These are phyloP conservation scores for Balanococcus diminutus DNA, from an alignment of 2,888 invertebrate species.

Conservation along the genomic window DNA sequence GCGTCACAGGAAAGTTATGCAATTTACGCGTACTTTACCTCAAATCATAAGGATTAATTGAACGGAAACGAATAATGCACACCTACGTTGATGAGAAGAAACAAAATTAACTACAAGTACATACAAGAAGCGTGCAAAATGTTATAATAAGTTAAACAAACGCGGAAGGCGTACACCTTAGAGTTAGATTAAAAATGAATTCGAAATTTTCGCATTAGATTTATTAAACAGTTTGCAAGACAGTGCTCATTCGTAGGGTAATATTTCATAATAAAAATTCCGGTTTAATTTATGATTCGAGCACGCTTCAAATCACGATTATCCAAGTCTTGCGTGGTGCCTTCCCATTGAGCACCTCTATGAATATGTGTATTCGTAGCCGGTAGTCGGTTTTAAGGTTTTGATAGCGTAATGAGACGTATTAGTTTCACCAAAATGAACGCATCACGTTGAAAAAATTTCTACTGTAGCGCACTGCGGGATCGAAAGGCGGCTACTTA, in stretches of 20 bases:
- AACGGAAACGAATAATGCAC: too few species aligned
- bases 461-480: too few species aligned
- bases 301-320: background rate
- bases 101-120: background rate
- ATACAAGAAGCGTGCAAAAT: background rate
- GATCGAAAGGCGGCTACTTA: background rate
- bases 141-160: background rate
- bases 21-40: background rate
- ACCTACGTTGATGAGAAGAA: too few species aligned
- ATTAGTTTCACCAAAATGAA: background rate
- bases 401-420: background rate
- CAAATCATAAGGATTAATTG: too few species aligned
- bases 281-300: background rate
- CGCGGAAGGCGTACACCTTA: background rate
- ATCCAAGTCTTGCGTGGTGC: background rate
- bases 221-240: background rate
- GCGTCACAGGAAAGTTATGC: background rate
- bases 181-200: background rate
- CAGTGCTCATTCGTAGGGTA: background rate
- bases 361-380: background rate
- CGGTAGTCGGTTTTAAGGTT: background rate
- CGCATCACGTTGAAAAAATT: background rate
- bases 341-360: background rate
- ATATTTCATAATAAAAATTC: background rate
- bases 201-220: background rate